Evolutionary conservation across 2,113 vertebrate species (phyloP).

Genomic region (Herpetotheres cachinnans): DNA sequence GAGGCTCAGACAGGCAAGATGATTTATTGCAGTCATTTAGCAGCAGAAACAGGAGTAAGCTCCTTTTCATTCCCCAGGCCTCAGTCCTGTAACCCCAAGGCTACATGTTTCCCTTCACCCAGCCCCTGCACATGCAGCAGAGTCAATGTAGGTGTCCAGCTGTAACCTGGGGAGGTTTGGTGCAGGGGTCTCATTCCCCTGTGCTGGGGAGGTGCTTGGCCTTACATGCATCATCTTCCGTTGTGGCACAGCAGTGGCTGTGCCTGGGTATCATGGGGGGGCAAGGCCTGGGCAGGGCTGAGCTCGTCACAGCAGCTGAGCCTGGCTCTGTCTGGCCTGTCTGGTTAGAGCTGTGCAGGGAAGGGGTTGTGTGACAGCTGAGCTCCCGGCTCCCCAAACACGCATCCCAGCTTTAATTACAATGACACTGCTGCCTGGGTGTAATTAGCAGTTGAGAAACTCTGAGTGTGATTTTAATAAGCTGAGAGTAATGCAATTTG

Average conservation of each 20-base stretch:
- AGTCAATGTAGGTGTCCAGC: background rate
- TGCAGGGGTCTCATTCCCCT: rapidly evolving
- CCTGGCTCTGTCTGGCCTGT: background rate
- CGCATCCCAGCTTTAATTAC: constrained; percentile 2
- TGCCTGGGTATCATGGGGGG: rapidly evolving
- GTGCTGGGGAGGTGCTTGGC: background rate
- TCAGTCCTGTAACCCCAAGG: background rate
- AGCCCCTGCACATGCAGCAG: background rate
- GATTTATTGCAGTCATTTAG: background rate
- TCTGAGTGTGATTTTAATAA: constrained; percentile 32
- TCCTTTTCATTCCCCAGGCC: background rate
- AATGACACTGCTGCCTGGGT: background rate
- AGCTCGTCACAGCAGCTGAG: rapidly evolving
- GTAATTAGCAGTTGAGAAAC: constrained; percentile 47
- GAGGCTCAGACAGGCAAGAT: background rate
- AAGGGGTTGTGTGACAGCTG: background rate
- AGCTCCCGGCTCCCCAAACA: background rate
- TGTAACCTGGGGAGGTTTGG: background rate
- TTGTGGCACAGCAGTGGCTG: rapidly evolving
- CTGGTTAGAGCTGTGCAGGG: background rate
- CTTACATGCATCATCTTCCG: background rate
- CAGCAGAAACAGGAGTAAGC: background rate
- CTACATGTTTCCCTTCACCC: rapidly evolving
- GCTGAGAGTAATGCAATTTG: constrained; percentile 40
- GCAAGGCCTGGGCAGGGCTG: background rate